phyloP scores from a whole-genome alignment of 2,113 vertebrate genomes.

The Columba livia region DNA sequence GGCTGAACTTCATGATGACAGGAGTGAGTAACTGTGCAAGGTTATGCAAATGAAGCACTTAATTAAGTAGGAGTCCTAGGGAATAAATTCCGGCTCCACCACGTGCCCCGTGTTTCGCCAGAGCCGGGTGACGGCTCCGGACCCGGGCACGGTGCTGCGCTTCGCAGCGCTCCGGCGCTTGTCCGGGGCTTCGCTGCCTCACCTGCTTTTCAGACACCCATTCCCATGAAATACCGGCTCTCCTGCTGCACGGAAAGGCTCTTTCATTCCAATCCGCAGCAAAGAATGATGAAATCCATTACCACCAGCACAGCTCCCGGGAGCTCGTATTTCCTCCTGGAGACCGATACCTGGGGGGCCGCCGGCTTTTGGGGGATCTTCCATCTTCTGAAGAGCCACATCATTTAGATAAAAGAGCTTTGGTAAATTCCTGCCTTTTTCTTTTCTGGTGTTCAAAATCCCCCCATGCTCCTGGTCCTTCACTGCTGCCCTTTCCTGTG shows the following conservation, averaged over 20 bases:
- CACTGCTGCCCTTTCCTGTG: neutral
- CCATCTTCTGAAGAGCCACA: neutral
- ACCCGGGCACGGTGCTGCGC: too few species aligned
- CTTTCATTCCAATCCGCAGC: neutral
- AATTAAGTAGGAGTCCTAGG: constrained; percentile 19
- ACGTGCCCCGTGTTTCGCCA: neutral
- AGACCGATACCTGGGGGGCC: neutral
- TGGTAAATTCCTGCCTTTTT: neutral
- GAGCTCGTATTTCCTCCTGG: neutral
- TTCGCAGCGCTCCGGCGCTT: too few species aligned
- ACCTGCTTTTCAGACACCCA: neutral
- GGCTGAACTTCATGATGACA: constrained; percentile 23
- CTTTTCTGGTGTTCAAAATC: neutral
- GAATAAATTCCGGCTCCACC: neutral
- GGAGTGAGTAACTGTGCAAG: constrained; percentile 2
- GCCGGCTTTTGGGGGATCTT: neutral
- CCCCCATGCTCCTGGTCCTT: neutral
- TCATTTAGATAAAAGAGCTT: neutral
- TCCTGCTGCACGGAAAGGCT: neutral
- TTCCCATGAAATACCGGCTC: neutral
- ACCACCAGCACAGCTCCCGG: neutral
- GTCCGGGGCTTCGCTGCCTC: neutral
- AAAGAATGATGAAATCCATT: neutral
- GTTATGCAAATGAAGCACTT: constrained; percentile 54
- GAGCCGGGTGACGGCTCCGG: neutral